phyloP scores from a whole-genome alignment of 2,113 vertebrate genomes.

The Oreocharis arfaki region DNA sequence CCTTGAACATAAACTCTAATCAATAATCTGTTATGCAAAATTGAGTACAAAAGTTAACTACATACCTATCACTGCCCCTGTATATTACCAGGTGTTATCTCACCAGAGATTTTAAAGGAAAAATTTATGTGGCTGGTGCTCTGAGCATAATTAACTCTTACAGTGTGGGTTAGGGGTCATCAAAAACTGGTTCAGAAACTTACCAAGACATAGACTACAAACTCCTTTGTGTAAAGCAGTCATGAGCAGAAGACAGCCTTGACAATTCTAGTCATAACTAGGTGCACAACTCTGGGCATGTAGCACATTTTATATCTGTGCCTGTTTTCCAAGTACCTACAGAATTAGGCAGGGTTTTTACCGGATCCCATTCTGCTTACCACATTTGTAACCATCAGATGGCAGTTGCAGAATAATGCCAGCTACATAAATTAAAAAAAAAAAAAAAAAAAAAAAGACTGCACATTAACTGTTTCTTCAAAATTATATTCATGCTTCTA shows the following conservation, averaged over 20 bases:
- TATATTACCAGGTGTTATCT: not conserved
- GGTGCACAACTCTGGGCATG: not conserved
- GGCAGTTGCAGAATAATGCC: not conserved
- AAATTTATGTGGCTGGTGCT: not conserved
- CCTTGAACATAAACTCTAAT: not conserved
- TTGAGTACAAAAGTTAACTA: not conserved
- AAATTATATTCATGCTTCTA: not conserved
- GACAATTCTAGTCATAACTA: not conserved
- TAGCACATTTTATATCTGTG: not conserved
- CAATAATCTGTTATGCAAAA: not conserved
- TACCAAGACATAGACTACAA: not conserved
- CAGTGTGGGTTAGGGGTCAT: not conserved
- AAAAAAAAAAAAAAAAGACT: not conserved
- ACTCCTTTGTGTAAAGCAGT: not conserved
- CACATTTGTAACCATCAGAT: not conserved
- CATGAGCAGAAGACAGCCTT: not conserved
- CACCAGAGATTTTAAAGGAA: not conserved
- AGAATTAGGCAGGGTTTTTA: not conserved
- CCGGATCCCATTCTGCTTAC: not conserved
- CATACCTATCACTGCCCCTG: fast-evolving
- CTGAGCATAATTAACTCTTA: not conserved
- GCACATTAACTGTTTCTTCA: not conserved
- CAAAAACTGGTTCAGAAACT: not conserved
- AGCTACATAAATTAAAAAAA: not conserved
- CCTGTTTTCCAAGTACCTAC: not conserved